Evolutionary conservation across 1,140 invertebrate species (phyloP), one percentile per base, ranked within the genome.

Genomic region (Conus betulinus): DNA sequence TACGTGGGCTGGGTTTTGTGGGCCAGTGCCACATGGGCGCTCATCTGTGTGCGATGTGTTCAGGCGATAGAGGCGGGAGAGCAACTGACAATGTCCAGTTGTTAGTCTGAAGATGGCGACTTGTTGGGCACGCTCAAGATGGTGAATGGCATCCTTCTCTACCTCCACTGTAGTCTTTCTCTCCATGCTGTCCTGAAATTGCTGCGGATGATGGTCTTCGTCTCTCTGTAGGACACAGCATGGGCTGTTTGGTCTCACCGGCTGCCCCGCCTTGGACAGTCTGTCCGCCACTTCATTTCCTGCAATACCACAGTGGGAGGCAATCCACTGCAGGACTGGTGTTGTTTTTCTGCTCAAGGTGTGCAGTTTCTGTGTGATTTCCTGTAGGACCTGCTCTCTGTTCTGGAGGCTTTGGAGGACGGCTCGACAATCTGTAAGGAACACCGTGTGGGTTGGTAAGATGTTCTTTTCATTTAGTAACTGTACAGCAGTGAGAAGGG

Each of bases 251-350:
- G 74, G 8, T 78, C 74, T 23, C 10, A 4, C 1, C 1, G 11
- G 74, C 13, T 81, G 79, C 79, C 79, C 25, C 39, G 39, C 39
- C 23, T 81, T 81, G 79, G 79, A 81, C 1, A 81, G 27, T 23
- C 79, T 51, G 52, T 81, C 79, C 51, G 79, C 79, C 79, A 10
- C 27, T 53, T 81, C 39, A 52, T 81, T 81, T n/a, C 79, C 79
- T 0, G 10, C 15, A 10, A 78, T 10, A 78, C 74, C 74, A 78
- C 23, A 78, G n/a, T 78, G 27, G 4, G 74, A 78, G n/a, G 74
- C 3, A 39, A 78, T 78, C 74, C 74, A 78, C 74, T 78, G 74
- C 74, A 78, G 74, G 74, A 23, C n/a, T 11, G n/a, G 13, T 17
- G 74, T 78, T 11, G 74, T 20, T 23, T 78, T 78, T 11, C 23